These are phyloP conservation scores for Microtus ochrogaster DNA, from an alignment of 2,113 vertebrate species.

Conservation along the genomic window DNA sequence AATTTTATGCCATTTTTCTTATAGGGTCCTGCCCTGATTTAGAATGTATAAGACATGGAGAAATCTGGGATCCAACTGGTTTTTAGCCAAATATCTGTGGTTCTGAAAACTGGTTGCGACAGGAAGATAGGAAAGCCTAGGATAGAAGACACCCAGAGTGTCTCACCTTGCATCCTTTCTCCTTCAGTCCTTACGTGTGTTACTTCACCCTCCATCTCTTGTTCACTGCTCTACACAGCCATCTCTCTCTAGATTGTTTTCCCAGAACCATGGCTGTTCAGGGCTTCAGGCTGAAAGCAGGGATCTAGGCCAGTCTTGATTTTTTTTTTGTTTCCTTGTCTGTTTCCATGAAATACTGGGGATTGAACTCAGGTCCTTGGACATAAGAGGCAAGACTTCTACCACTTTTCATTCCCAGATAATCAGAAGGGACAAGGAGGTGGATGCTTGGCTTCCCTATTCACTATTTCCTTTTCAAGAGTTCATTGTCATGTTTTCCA, in stretches of 20 bases:
- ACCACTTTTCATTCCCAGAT: not conserved
- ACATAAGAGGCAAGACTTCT: not conserved
- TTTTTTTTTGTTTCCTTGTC: not conserved
- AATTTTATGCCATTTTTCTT: not conserved
- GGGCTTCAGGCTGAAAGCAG: too few relatives aligned
- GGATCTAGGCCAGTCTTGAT: too few relatives aligned
- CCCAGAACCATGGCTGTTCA: not conserved
- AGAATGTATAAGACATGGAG: not conserved
- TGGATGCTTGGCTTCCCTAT: not conserved
- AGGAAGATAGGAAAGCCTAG: constrained; percentile 2
- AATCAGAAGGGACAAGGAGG: not conserved
- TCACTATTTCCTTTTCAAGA: not conserved
- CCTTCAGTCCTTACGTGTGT: not conserved
- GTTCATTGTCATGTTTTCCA: not conserved
- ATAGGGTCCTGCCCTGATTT: not conserved
- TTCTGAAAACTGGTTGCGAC: not conserved
- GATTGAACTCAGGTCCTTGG: not conserved
- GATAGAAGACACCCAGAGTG: not conserved
- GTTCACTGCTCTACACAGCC: too few relatives aligned
- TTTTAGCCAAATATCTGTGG: not conserved
- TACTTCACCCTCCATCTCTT: too few relatives aligned
- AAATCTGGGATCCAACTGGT: not conserved
- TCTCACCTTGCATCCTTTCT: not conserved
- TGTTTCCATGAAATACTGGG: not conserved
- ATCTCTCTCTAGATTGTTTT: not conserved